Base-by-base conservation (phyloP, 2,113 vertebrate species). In the Neopipo cinnamomea region DNA sequence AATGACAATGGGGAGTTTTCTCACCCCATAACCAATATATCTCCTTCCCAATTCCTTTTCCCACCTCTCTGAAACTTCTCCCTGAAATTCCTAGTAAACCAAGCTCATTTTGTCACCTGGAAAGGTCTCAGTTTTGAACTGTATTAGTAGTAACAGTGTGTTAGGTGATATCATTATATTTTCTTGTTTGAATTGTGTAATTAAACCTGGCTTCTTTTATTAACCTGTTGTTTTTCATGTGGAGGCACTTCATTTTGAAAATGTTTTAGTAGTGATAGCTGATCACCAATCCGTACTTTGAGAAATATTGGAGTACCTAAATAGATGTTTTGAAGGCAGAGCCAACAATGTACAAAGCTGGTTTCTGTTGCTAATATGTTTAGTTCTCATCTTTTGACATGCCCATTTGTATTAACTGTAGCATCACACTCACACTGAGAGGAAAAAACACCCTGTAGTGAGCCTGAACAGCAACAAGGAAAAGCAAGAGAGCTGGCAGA, bases 381-480 rank as follows among this genome's bases (percentile, higher is more conserved):
- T 42, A 49, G 49, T 62, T 74, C 74, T 85, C 74, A 70, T 95
- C 62, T 88, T 91, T 79, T 91, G 81, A 88, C 22, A 6, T 79
- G 71, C 74, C 71, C 66, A 70, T 93, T 94, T 31, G 15, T 82
- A 89, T 91, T 89, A 96, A 89, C 53, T 82, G 78, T 28, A 93
- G 58, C 14, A 6, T 83, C 78, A 62, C 65, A 35, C 75, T 82
- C 75, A 39, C 22, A 44, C 84, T 49, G 70, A 88, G 91, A 89
- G 28, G 68, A 95, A 95, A 97, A 89, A 35, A 58, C 71, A 91
- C 14, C 53, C 71, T 35, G 55, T 79, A 68, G 77, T 0, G 5
- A 82, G 84, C 58, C 74, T 58, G 25, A 72, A 18, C 9, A 25
- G 42, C 1, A 2, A 79, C 24, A 52, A 66, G 67, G n/a, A 53